phyloP scores from a whole-genome alignment of 2,113 vertebrate species.

The Gallinago undulata region DNA sequence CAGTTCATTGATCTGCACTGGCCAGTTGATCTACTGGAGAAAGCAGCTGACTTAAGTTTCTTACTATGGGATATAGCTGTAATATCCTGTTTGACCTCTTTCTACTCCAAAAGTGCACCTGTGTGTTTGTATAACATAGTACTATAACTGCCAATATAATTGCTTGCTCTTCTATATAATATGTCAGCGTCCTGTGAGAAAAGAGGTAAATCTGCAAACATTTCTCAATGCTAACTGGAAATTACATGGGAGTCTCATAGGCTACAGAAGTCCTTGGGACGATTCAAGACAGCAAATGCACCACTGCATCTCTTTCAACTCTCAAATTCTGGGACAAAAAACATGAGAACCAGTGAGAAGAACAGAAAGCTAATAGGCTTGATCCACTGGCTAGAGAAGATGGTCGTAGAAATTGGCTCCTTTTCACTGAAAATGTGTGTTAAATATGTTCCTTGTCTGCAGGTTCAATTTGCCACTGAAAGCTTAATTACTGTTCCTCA shows the following conservation, averaged over 20 bases:
- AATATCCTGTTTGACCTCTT: neutral
- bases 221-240: neutral
- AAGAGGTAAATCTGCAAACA: neutral
- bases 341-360: neutral
- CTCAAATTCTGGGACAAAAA: neutral
- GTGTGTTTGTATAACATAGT: neutral
- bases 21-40: neutral
- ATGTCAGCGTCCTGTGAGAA: neutral
- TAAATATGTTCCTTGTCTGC: neutral
- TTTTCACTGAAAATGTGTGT: neutral
- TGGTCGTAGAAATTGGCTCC: neutral
- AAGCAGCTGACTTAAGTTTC: neutral
- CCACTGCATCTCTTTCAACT: neutral
- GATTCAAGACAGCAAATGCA: neutral
- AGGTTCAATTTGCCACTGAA: slow-evolving; percentile 27
- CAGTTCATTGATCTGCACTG: neutral
- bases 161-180: neutral
- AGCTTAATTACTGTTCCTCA: slow-evolving; percentile 14
- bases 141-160: neutral
- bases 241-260: neutral
- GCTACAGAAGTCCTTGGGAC: neutral
- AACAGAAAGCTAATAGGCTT: neutral
- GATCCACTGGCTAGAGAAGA: neutral
- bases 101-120: neutral
- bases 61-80: neutral